phyloP scores from a whole-genome alignment of 2,888 invertebrate species.

The Cheilosia urbana region DNA sequence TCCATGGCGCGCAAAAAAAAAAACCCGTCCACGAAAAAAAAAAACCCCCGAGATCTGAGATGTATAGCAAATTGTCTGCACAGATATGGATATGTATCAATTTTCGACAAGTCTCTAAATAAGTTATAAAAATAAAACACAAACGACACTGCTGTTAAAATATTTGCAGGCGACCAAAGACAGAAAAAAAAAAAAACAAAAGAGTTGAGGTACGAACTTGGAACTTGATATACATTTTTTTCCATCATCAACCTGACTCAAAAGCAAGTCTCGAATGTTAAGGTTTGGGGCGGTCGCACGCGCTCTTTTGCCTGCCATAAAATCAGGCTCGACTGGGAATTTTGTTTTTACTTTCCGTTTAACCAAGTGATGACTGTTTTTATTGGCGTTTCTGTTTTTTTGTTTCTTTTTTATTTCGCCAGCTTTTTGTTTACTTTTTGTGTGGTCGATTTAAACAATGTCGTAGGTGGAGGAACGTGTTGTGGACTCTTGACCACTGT shows the following conservation, averaged over 20 bases:
- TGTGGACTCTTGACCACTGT: slow-evolving; percentile 37
- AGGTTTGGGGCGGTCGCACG: slow-evolving; percentile 44
- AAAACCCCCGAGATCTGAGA: background rate
- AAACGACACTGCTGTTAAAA: background rate
- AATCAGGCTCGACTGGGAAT: slow-evolving; percentile 27
- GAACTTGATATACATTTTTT: slow-evolving; percentile 46
- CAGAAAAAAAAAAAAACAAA: slow-evolving; percentile 40
- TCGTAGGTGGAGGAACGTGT: slow-evolving; percentile 48
- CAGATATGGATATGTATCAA: slow-evolving; percentile 54
- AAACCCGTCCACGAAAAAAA: background rate
- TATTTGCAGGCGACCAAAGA: slow-evolving; percentile 7
- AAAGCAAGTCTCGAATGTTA: slow-evolving; percentile 30
- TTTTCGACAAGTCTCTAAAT: slow-evolving; percentile 52
- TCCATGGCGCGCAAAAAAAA: background rate
- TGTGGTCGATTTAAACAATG: slow-evolving; percentile 28
- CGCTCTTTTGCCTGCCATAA: slow-evolving; percentile 22
- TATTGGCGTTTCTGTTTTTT: background rate
- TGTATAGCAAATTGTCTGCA: slow-evolving; percentile 30
- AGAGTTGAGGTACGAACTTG: slow-evolving; percentile 61
- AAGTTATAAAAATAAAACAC: slow-evolving; percentile 45
- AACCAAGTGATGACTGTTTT: background rate
- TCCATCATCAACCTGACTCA: slow-evolving; percentile 18
- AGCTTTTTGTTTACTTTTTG: background rate
- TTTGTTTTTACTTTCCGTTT: slow-evolving; percentile 39
- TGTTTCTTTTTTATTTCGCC: background rate